Percentiles rank a stretch among this genome's conserved stretches.
These are phyloP conservation scores for Epinephelus cyanopodus DNA, from an alignment of 2,113 vertebrate species.

Conservation along the genomic window DNA sequence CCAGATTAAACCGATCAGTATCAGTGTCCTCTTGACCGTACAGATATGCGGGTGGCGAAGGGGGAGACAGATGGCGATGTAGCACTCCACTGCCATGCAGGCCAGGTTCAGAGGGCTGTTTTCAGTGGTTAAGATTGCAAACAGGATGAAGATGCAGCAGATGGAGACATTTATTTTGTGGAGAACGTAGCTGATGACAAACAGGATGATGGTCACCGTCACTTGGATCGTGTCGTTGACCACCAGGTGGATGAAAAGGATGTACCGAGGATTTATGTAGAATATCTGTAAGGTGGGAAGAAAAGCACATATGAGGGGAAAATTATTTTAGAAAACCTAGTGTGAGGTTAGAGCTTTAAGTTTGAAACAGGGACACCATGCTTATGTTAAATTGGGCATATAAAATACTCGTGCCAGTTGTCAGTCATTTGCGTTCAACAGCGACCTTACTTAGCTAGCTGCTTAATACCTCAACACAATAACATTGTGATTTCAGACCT, in stretches of 20 bases:
- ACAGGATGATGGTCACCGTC: constrained; percentile 55
- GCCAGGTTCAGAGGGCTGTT: constrained; percentile 82
- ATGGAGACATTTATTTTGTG: constrained; percentile 46
- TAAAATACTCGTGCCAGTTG: too few species aligned
- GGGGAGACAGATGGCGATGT: constrained; percentile 80
- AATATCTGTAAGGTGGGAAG: constrained; percentile 52
- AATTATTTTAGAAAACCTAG: too few species aligned
- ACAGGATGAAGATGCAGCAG: constrained; percentile 53
- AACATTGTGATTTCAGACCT: too few species aligned
- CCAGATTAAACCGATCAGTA: constrained; percentile 75
- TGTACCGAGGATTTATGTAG: constrained; percentile 73
- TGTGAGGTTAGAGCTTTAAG: too few species aligned
- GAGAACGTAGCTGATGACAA: constrained; percentile 69
- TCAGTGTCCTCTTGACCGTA: constrained; percentile 66
- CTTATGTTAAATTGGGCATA: too few species aligned
- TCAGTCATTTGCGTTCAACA: too few species aligned
- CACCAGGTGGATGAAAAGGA: constrained; percentile 78
- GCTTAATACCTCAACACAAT: too few species aligned
- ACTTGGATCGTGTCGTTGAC: constrained; percentile 79
- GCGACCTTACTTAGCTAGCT: too few species aligned
- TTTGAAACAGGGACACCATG: too few species aligned
- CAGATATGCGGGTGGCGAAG: constrained; percentile 75
- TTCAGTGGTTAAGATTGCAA: constrained; percentile 64
- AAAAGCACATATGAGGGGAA: not conserved
- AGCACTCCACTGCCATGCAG: constrained; percentile 83